Percentiles rank a stretch among this genome's conserved stretches.
Evolutionary conservation across 2,113 vertebrate genomes (phyloP).

Genomic region (Oreochromis niloticus): DNA sequence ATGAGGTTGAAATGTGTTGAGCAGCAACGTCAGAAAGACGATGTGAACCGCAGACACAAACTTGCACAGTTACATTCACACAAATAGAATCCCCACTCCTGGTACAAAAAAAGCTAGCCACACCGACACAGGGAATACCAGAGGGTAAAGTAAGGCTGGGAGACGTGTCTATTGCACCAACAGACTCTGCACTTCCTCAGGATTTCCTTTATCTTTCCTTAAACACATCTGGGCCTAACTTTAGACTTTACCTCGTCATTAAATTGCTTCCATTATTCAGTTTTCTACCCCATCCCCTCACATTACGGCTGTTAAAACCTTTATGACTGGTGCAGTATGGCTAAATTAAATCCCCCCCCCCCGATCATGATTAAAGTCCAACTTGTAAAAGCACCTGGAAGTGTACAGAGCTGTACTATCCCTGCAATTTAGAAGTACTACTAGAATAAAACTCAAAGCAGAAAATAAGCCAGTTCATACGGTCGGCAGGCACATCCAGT

Average conservation of each 20-base stretch:
- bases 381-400: not conserved
- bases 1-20: slow-evolving; percentile 57
- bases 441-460: not conserved
- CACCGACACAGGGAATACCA: not conserved
- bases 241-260: not conserved
- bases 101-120: not conserved
- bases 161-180: not conserved
- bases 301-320: not conserved
- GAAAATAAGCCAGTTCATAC: not conserved
- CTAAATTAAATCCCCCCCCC: not conserved
- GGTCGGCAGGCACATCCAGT: not conserved
- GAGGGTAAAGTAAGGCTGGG: not conserved
- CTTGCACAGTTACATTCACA: not conserved
- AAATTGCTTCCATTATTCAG: not conserved
- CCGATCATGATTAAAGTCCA: not conserved
- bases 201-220: not conserved
- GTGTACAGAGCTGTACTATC: not conserved
- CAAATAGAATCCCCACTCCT: not conserved
- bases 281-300: not conserved
- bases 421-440: not conserved
- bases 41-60: not conserved
- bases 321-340: not conserved
- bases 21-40: not conserved
- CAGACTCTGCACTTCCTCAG: not conserved
- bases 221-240: not conserved